Evolutionary conservation across 2,888 invertebrate species (phyloP).

Genomic region (Creontiades dilutus): DNA sequence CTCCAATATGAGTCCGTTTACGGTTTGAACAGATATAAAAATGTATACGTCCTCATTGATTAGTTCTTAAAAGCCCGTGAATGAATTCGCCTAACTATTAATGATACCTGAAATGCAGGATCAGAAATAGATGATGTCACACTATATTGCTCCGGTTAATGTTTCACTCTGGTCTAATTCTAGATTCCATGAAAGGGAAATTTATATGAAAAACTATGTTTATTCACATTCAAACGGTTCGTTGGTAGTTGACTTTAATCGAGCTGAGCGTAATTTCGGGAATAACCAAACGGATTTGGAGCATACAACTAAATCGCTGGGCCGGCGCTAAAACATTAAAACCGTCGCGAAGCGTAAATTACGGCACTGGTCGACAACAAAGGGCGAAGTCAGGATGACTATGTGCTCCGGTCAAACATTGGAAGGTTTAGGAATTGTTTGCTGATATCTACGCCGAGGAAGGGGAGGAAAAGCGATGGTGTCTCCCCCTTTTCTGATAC

Average conservation of each 20-base stretch:
- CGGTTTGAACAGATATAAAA: too few relatives aligned
- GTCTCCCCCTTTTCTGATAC: constrained; percentile 28
- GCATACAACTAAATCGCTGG: constrained; percentile 1
- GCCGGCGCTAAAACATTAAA: constrained; percentile 1
- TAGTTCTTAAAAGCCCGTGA: too few relatives aligned
- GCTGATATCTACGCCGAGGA: constrained; percentile 1
- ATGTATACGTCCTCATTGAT: too few relatives aligned
- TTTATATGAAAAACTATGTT: too few relatives aligned
- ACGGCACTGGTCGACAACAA: not conserved
- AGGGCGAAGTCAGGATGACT: not conserved
- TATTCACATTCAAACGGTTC: not conserved
- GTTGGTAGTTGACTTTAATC: not conserved
- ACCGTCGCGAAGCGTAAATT: not conserved
- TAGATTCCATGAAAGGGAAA: too few relatives aligned
- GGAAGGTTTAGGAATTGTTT: constrained; percentile 39
- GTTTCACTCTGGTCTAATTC: too few relatives aligned
- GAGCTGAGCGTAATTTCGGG: not conserved
- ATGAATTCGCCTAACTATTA: too few relatives aligned
- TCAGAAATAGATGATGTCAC: too few relatives aligned
- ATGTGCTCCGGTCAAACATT: constrained; percentile 32
- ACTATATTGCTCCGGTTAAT: too few relatives aligned
- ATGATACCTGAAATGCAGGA: too few relatives aligned
- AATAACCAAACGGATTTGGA: not conserved
- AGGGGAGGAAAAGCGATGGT: constrained; percentile 37
- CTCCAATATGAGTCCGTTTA: too few relatives aligned